phyloP scores from a whole-genome alignment of 1,140 invertebrate genomes.

The Lamellibrachia luymesi region DNA sequence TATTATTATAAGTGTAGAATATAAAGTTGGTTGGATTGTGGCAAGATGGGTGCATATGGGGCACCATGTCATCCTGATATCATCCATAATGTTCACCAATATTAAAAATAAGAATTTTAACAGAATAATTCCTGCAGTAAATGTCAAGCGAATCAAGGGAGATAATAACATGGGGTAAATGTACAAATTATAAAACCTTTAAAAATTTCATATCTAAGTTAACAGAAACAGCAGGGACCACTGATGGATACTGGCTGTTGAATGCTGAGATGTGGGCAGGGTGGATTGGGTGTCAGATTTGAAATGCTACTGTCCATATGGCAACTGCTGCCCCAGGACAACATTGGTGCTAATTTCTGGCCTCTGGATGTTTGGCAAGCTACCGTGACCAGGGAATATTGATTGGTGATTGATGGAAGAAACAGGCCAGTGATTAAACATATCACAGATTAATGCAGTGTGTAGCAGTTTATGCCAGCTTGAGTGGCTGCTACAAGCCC shows the following conservation, averaged over 20 bases:
- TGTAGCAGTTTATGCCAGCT: background rate
- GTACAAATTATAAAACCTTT: too few relatives aligned
- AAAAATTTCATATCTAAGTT: background rate
- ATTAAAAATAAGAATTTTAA: too few relatives aligned
- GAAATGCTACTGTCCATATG: background rate
- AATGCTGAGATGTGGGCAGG: background rate
- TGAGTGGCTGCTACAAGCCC: background rate
- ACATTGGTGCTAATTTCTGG: background rate
- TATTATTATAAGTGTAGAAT: too few relatives aligned
- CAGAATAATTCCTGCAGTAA: too few relatives aligned
- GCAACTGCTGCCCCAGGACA: background rate
- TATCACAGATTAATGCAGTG: background rate
- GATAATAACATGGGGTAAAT: too few relatives aligned
- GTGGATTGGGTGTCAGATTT: background rate
- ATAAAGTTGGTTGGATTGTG: too few relatives aligned
- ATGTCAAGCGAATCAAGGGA: too few relatives aligned
- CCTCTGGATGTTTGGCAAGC: background rate
- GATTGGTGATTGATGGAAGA: background rate
- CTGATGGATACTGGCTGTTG: background rate
- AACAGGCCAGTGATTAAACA: background rate
- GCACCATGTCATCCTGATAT: too few relatives aligned
- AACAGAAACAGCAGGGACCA: background rate
- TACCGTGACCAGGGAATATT: background rate
- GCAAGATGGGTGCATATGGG: too few relatives aligned
- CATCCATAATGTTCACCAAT: too few relatives aligned